A percentile compares a stretch with the other conserved stretches of the same genome.
phyloP scores from a whole-genome alignment of 2,888 invertebrate species.

The Myopa testacea region DNA sequence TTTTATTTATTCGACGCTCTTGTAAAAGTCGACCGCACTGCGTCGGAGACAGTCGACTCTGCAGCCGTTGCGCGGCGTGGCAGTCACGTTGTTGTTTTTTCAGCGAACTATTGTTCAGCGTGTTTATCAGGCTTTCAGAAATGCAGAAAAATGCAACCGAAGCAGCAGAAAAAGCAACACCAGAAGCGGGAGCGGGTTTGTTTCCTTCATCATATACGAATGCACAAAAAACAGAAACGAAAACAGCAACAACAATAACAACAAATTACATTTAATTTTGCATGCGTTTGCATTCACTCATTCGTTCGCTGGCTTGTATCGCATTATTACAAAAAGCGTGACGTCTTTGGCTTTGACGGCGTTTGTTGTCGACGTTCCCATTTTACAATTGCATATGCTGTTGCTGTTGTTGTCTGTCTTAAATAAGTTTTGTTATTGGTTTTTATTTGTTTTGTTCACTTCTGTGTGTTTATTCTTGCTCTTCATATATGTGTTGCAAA shows the following conservation, averaged over 20 bases:
- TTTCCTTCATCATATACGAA: constrained; percentile 41
- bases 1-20: not conserved
- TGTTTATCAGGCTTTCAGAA: constrained; percentile 61
- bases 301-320: constrained; percentile 29
- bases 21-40: not conserved
- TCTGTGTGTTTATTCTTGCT: not conserved
- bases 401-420: constrained; percentile 15
- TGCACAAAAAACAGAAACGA: not conserved
- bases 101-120: constrained; percentile 61
- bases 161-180: constrained; percentile 39
- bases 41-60: not conserved
- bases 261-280: constrained; percentile 43
- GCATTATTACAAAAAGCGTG: constrained; percentile 47
- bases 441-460: not conserved
- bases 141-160: constrained; percentile 31
- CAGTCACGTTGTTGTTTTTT: constrained; percentile 61
- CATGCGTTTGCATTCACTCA: constrained; percentile 41
- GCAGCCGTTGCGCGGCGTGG: constrained; percentile 46
- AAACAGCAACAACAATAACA: not conserved
- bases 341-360: constrained; percentile 24
- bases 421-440: not conserved
- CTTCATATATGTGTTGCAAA: not conserved
- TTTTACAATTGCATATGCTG: constrained; percentile 25
- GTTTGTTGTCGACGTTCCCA: constrained; percentile 3
- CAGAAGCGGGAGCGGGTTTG: constrained; percentile 50